Percentiles rank a stretch among this genome's conserved stretches.
Evolutionary conservation across 2,888 invertebrate genomes (phyloP).

Genomic region (Hyalella azteca): DNA sequence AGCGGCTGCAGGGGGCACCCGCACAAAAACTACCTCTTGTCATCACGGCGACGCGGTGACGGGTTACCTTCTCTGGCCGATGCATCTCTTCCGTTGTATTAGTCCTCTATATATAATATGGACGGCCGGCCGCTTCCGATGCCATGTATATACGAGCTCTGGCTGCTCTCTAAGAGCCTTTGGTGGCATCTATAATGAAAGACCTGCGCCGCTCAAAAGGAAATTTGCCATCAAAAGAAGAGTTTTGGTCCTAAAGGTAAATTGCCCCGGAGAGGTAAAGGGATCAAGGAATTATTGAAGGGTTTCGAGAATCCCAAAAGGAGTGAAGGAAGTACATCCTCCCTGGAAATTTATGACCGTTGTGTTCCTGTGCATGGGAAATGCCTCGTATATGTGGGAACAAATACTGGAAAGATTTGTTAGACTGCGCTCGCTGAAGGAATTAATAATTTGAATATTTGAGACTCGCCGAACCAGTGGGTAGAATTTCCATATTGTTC

Average conservation of each 20-base stretch:
- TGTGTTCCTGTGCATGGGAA: no score
- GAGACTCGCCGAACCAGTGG: no score
- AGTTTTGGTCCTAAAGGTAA: conserved; percentile 35
- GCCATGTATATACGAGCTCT: no score
- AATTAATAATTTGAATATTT: no score
- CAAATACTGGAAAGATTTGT: no score
- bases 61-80: neutral
- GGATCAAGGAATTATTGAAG: conserved; percentile 36
- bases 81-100: conserved; percentile 14
- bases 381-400: no score
- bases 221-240: conserved; percentile 36
- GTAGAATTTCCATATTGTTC: no score
- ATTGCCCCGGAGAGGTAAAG: conserved; percentile 23
- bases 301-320: conserved; percentile 21
- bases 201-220: neutral
- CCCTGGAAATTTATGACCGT: no score
- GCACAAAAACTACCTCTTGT: no score
- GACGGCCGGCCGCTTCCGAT: neutral
- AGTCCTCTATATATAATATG: no score
- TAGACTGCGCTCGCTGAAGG: no score
- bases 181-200: conserved; percentile 30
- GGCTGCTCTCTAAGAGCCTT: neutral
- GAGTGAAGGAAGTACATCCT: conserved; percentile 18
- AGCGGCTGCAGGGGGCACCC: no score
- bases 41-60: neutral